Base-by-base conservation (phyloP, 2,113 vertebrate species). In the Nannobrachium achirus region DNA sequence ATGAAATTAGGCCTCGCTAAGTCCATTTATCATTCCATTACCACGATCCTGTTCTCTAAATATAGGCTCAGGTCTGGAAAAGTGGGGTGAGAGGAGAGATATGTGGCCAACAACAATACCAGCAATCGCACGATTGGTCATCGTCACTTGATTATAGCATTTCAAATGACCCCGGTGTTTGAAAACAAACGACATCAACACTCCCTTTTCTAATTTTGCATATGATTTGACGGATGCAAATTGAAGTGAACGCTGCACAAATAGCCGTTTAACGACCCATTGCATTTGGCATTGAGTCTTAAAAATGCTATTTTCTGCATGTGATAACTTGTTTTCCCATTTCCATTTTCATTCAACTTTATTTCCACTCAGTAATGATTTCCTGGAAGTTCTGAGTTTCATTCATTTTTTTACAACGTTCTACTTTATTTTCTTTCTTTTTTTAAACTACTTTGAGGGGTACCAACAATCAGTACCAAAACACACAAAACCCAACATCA, bases 11-110 rank as follows among this genome's bases (percentile, higher is more conserved):
- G 78, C 81, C 86, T 80, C 7, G 48, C 63, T 57, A 52, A 63
- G 80, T 86, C 81, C 86, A 91, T 92, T 91, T 82, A 88, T 91
- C 89, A 90, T 86, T 82, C 81, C 84, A 82, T 87, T 87, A 83
- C 80, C 79, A 81, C 82, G 73, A 79, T 62, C 77, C 65, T 69
- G 76, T 55, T 83, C 78, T 73, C 85, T 89, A 82, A 88, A 86
- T 86, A 87, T 90, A 90, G 87, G 85, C 69, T 53, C 75, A 79
- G 73, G 73, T 76, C 79, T 77, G 77, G 15, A 72, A 66, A 75
- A 77, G 73, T 67, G 67, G 68, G 60, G 56, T 1, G 44, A 66
- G 56, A 33, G 25, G 56, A 33, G 25, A 66, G 68, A 33, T 57
- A 40, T 19, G 56, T 18, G 71, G 81, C 82, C 81, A 84, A 80